phyloP scores from a whole-genome alignment of 1,140 invertebrate genomes.

The Laupala kohalensis region DNA sequence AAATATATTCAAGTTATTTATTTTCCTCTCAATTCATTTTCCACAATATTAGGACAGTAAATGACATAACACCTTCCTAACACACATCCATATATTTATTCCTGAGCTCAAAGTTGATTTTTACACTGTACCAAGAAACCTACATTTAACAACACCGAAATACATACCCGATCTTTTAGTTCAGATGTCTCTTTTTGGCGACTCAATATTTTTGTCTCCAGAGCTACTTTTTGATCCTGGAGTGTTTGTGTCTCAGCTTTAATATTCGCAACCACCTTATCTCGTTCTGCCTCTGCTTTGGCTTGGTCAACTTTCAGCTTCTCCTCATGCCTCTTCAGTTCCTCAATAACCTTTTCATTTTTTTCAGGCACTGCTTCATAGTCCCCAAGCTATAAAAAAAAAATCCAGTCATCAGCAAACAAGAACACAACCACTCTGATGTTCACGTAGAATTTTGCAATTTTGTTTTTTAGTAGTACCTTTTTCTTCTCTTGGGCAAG shows the following conservation, averaged over 20 bases:
- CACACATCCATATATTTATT: too few relatives aligned
- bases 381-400: constrained; percentile 32
- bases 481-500: not conserved
- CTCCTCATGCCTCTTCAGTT: constrained; percentile 45
- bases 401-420: too few relatives aligned
- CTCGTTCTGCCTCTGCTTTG: constrained; percentile 39
- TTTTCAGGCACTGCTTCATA: constrained; percentile 48
- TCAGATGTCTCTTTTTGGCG: constrained; percentile 58
- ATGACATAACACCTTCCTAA: too few relatives aligned
- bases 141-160: not conserved
- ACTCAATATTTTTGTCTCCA: constrained; percentile 51
- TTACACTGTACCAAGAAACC: not conserved
- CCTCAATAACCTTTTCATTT: constrained; percentile 53
- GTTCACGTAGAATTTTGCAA: too few relatives aligned
- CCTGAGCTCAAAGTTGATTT: too few relatives aligned
- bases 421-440: too few relatives aligned
- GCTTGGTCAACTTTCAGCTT: constrained; percentile 26
- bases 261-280: constrained; percentile 36
- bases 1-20: too few relatives aligned
- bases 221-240: constrained; percentile 45
- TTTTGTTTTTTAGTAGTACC: too few relatives aligned
- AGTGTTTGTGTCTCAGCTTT: constrained; percentile 27
- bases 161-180: constrained; percentile 46
- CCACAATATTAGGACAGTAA: too few relatives aligned
- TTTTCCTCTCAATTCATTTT: too few relatives aligned